A percentile compares a stretch with the other conserved stretches of the same genome.
Evolutionary conservation across 2,888 invertebrate genomes (phyloP).

Genomic region (Nomada goodeniana): DNA sequence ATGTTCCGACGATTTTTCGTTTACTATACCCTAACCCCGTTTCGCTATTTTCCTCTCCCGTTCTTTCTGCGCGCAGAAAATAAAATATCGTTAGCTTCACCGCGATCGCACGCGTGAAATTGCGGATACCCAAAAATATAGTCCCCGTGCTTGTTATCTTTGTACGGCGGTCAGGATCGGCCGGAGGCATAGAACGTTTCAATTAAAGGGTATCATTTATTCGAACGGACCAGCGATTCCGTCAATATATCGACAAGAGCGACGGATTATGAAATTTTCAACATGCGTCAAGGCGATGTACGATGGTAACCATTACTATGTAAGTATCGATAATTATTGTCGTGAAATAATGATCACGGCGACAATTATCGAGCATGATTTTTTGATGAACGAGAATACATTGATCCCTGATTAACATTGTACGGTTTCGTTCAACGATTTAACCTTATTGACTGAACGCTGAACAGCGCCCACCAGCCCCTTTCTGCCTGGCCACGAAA

Average conservation of each 20-base stretch:
- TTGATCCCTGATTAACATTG: conserved; percentile 21
- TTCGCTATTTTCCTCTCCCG: neutral
- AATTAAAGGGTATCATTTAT: conserved; percentile 42
- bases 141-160: neutral
- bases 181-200: conserved; percentile 37
- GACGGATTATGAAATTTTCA: conserved; percentile 14
- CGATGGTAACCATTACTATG: neutral
- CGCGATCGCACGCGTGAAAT: conserved; percentile 34
- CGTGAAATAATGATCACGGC: conserved; percentile 31
- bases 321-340: neutral
- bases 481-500: neutral
- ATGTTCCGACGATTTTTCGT: conserved; percentile 49
- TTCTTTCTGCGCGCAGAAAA: neutral
- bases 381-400: conserved; percentile 14
- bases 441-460: conserved; percentile 39
- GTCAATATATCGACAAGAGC: neutral
- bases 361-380: conserved; percentile 25
- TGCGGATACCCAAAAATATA: conserved; percentile 38
- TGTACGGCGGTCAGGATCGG: neutral
- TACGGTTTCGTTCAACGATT: conserved; percentile 8
- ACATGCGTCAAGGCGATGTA: conserved; percentile 2
- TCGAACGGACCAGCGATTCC: conserved; percentile 1
- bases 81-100: conserved; percentile 45
- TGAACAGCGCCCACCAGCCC: neutral
- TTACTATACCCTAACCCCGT: neutral